phyloP scores from a whole-genome alignment of 2,113 vertebrate genomes.

The Poeciliopsis retropinna region DNA sequence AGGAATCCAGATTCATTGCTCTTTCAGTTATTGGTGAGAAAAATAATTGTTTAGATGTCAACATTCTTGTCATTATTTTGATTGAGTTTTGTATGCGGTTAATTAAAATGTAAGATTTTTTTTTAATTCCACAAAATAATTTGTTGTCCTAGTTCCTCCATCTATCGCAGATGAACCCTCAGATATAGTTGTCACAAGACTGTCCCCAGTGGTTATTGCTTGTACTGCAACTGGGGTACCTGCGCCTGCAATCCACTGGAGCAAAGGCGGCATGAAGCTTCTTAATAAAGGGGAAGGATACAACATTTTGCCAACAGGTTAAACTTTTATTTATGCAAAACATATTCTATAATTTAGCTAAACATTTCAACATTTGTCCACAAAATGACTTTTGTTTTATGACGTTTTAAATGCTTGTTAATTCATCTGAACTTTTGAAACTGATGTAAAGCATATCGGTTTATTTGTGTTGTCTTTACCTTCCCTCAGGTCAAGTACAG shows the following conservation, averaged over 20 bases:
- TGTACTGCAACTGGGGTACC: constrained; percentile 92
- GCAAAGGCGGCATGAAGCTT: constrained; percentile 87
- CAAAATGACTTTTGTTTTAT: not conserved
- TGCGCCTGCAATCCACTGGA: constrained; percentile 87
- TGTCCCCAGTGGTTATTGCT: constrained; percentile 86
- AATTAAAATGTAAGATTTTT: not conserved
- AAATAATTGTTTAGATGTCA: not conserved
- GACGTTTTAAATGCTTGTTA: not conserved
- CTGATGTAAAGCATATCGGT: not conserved
- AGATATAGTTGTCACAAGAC: constrained; percentile 86
- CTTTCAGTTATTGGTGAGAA: constrained; percentile 89
- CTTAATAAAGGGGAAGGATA: constrained; percentile 83
- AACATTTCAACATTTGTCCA: not conserved
- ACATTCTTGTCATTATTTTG: not conserved
- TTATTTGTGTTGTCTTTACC: not conserved
- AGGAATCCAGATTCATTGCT: constrained; percentile 81
- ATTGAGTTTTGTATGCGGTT: not conserved
- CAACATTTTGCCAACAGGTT: constrained; percentile 89
- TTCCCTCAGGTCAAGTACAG: constrained; percentile 85
- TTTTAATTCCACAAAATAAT: not conserved
- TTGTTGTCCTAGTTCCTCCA: constrained; percentile 86
- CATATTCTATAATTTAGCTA: not conserved
- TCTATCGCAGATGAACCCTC: constrained; percentile 93
- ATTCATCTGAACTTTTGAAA: rapidly evolving
- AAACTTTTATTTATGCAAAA: constrained; percentile 1